Evolutionary conservation across 2,113 vertebrate genomes (phyloP).

Genomic region (Lepus timidus): DNA sequence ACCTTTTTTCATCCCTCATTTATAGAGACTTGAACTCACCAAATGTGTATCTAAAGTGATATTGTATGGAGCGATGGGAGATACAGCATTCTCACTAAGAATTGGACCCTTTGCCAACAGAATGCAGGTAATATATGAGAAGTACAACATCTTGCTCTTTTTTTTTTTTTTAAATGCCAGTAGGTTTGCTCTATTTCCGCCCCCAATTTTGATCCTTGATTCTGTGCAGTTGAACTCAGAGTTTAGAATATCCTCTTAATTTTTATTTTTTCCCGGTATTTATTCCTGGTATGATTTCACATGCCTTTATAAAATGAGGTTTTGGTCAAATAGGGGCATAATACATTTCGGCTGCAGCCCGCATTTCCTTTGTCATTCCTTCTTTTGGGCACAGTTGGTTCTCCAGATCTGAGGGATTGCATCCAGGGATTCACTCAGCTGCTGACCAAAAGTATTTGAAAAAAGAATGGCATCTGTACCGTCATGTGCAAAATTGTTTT

Average conservation of each 20-base stretch:
- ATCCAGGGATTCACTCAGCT: no score
- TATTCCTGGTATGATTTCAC: background rate
- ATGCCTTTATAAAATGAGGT: background rate
- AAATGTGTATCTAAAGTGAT: background rate
- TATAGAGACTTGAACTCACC: background rate
- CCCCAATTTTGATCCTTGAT: slow-evolving; percentile 10
- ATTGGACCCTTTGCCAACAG: background rate
- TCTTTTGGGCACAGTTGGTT: background rate
- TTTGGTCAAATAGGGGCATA: background rate
- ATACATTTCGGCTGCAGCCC: background rate
- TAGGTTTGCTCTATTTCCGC: background rate
- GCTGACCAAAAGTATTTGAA: no score
- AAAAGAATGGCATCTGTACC: no score
- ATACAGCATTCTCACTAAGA: background rate
- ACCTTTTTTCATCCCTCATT: background rate
- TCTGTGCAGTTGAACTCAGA: background rate
- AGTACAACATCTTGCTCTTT: background rate
- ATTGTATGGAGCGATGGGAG: background rate
- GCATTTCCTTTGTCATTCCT: background rate
- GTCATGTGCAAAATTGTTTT: no score
- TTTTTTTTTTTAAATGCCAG: background rate
- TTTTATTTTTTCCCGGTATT: background rate
- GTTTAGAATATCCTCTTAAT: background rate
- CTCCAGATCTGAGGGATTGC: no score
- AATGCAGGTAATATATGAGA: slow-evolving; percentile 30